These are phyloP conservation scores for Pseudachorutes palmiensis DNA, from an alignment of 1,140 invertebrate genomes.

Conservation along the genomic window DNA sequence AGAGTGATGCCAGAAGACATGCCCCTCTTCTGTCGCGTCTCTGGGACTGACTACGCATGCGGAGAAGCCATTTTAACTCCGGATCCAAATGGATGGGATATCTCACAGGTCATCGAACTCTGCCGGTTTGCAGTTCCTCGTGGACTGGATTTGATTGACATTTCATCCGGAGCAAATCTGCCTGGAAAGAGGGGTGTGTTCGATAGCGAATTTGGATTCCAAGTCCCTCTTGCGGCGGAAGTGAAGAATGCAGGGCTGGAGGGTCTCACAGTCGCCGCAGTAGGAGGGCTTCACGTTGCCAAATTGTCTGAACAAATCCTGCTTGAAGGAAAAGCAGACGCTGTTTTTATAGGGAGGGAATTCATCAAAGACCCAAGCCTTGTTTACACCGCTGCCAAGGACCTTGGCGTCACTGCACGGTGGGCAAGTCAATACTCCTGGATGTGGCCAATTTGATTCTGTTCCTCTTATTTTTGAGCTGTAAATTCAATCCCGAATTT, in stretches of 20 bases:
- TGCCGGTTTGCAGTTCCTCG: slow-evolving; percentile 10
- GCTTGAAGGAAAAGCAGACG: slow-evolving; percentile 6
- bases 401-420: slow-evolving; percentile 13
- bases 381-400: slow-evolving; percentile 14
- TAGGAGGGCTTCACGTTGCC: slow-evolving; percentile 11
- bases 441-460: no score
- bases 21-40: slow-evolving; percentile 17
- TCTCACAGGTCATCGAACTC: slow-evolving; percentile 18
- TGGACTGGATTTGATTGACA: slow-evolving; percentile 20
- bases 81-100: slow-evolving; percentile 23
- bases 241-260: slow-evolving; percentile 18
- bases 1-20: slow-evolving; percentile 16
- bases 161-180: slow-evolving; percentile 18
- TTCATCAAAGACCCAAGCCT: slow-evolving; percentile 20
- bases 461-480: no score
- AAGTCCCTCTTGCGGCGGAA: slow-evolving; percentile 16
- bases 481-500: no score
- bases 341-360: slow-evolving; percentile 11
- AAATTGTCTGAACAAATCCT: slow-evolving; percentile 4
- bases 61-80: not conserved
- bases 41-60: slow-evolving; percentile 14
- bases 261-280: slow-evolving; percentile 7
- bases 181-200: not conserved
- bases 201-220: slow-evolving; percentile 14
- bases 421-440: slow-evolving; percentile 24